Percentiles rank a stretch among this genome's conserved stretches.
Evolutionary conservation across 2,113 vertebrate species (phyloP).

Genomic region (Cichladusa arquata): DNA sequence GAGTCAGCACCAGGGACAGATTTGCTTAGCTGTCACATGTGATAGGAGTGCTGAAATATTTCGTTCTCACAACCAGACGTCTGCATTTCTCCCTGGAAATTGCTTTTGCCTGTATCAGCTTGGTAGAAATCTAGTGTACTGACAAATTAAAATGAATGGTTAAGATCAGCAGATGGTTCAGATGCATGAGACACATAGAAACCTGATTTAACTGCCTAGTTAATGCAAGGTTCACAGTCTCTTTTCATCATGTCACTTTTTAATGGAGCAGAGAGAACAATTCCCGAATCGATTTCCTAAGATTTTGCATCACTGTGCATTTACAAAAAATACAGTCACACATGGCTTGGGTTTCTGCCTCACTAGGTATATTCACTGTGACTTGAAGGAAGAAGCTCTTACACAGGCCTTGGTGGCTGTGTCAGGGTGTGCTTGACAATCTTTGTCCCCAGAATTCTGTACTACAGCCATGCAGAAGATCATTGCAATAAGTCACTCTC

Average conservation of each 20-base stretch:
- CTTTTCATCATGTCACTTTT: slow-evolving; percentile 14
- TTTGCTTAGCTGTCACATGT: slow-evolving; percentile 14
- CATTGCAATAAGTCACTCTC: neutral
- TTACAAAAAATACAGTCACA: neutral
- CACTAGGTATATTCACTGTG: neutral
- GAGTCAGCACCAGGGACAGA: slow-evolving; percentile 8
- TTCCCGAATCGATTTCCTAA: neutral
- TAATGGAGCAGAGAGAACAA: neutral
- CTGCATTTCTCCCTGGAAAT: slow-evolving; percentile 5
- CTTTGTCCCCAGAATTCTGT: neutral
- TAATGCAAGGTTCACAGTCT: neutral
- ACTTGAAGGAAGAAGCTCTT: neutral
- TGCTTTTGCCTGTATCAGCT: neutral
- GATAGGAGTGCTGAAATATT: slow-evolving; percentile 16
- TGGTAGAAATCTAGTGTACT: neutral
- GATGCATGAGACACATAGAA: neutral
- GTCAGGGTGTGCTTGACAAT: neutral
- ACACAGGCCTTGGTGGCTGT: neutral
- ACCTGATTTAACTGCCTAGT: neutral
- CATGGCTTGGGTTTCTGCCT: neutral
- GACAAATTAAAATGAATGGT: neutral
- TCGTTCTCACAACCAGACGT: neutral
- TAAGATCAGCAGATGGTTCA: neutral
- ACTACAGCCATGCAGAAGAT: neutral
- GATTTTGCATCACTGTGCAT: neutral